Evolutionary conservation across 2,113 vertebrate species (phyloP).

Genomic region (Cavia porcellus): DNA sequence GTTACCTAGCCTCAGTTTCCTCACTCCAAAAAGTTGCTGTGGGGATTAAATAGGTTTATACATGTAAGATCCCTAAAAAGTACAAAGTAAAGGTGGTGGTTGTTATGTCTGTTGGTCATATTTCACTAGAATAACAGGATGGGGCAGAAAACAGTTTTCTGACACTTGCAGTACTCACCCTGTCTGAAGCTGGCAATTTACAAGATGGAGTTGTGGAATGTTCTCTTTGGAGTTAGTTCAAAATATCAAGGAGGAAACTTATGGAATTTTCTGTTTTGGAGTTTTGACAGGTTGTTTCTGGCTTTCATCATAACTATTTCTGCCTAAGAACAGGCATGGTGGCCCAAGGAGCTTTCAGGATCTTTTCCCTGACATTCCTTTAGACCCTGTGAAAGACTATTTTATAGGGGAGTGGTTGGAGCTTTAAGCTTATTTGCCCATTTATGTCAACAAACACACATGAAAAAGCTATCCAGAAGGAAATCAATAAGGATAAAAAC

Average conservation of each 20-base stretch:
- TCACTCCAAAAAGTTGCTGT: neutral
- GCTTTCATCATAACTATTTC: neutral
- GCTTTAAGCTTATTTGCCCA: neutral
- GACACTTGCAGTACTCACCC: neutral
- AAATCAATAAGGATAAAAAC: neutral
- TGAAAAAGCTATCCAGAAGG: neutral
- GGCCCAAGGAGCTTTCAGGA: neutral
- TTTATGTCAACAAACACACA: slow-evolving; percentile 41
- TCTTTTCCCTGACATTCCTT: slow-evolving; percentile 14
- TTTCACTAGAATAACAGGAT: slow-evolving; percentile 20
- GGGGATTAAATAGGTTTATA: slow-evolving; percentile 28
- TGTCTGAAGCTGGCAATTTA: neutral
- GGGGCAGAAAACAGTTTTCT: neutral
- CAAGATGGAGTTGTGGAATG: neutral
- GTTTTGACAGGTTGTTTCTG: neutral
- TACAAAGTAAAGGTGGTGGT: neutral
- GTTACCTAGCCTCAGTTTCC: neutral
- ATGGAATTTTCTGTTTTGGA: neutral
- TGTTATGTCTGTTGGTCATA: neutral
- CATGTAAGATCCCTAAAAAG: neutral
- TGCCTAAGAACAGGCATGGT: slow-evolving; percentile 8
- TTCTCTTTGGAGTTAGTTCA: neutral
- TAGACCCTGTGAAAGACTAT: neutral
- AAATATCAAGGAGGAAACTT: neutral
- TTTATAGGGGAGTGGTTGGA: neutral